A percentile compares a stretch with the other conserved stretches of the same genome.
These are phyloP conservation scores for Charina bottae DNA, from an alignment of 2,113 vertebrate genomes.

Conservation along the genomic window DNA sequence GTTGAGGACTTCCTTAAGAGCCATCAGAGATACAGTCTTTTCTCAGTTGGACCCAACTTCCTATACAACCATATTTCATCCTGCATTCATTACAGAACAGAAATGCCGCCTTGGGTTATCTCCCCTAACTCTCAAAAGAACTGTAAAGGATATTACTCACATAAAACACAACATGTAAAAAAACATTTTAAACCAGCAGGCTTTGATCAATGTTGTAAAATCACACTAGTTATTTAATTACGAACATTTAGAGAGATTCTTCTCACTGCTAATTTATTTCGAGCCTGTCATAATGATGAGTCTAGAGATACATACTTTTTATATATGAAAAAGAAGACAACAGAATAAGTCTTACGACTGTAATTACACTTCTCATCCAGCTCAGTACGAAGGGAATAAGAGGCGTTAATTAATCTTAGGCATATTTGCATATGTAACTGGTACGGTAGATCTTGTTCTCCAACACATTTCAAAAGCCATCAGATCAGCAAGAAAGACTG, in stretches of 20 bases:
- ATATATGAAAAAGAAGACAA: slow-evolving; percentile 12
- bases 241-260: slow-evolving; percentile 18
- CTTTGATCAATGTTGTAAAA: slow-evolving; percentile 23
- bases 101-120: not conserved
- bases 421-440: slow-evolving; percentile 40
- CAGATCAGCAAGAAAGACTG: slow-evolving; percentile 23
- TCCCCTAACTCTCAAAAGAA: not conserved
- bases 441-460: slow-evolving; percentile 11
- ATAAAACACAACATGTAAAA: not conserved
- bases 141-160: not conserved
- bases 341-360: slow-evolving; percentile 27
- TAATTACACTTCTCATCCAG: slow-evolving; percentile 39
- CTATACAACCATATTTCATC: not conserved
- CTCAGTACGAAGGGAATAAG: slow-evolving; percentile 27
- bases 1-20: not conserved
- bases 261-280: slow-evolving; percentile 44
- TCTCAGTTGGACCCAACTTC: not conserved
- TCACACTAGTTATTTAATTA: slow-evolving; percentile 43
- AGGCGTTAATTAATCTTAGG: slow-evolving; percentile 37
- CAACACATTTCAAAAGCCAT: slow-evolving; percentile 29
- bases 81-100: not conserved
- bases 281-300: slow-evolving; percentile 47
- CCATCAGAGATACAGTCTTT: not conserved
- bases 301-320: slow-evolving; percentile 39
- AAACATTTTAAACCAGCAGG: slow-evolving; percentile 6